These are phyloP conservation scores for Triplophysa tibetana DNA, from an alignment of 2,113 vertebrate genomes.

Conservation along the genomic window DNA sequence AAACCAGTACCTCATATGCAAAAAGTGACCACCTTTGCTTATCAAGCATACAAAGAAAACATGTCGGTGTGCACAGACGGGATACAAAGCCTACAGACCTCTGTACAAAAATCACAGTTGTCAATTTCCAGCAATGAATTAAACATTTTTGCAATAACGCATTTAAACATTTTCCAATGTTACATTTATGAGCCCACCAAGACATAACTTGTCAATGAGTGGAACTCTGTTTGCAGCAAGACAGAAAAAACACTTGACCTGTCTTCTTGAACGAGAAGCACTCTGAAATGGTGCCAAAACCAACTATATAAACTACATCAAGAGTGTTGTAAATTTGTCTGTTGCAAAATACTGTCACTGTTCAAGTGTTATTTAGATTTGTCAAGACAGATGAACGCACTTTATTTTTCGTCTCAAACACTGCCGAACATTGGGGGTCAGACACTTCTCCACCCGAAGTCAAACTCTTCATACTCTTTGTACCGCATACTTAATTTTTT, in stretches of 20 bases:
- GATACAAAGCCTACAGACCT: conserved; percentile 20
- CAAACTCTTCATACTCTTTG: neutral
- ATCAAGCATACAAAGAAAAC: neutral
- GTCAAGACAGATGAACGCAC: conserved; percentile 10
- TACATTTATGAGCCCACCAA: neutral
- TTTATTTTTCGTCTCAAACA: neutral
- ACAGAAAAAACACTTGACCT: neutral
- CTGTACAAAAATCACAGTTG: neutral
- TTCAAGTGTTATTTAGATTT: conserved; percentile 5
- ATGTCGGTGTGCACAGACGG: neutral
- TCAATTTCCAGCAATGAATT: conserved; percentile 1
- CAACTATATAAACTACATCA: neutral
- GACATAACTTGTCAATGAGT: neutral
- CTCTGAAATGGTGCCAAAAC: neutral
- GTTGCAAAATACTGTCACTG: neutral
- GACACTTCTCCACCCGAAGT: neutral
- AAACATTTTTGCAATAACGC: neutral
- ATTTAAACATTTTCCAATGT: neutral
- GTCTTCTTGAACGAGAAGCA: neutral
- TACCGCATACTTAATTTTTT: neutral
- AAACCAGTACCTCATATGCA: conserved; percentile 12
- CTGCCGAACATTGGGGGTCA: neutral
- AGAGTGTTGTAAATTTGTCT: neutral
- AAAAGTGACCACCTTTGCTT: neutral
- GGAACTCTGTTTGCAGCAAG: neutral